These are phyloP conservation scores for Heliconius eleuchia DNA, from an alignment of 1,140 invertebrate genomes.

Conservation along the genomic window DNA sequence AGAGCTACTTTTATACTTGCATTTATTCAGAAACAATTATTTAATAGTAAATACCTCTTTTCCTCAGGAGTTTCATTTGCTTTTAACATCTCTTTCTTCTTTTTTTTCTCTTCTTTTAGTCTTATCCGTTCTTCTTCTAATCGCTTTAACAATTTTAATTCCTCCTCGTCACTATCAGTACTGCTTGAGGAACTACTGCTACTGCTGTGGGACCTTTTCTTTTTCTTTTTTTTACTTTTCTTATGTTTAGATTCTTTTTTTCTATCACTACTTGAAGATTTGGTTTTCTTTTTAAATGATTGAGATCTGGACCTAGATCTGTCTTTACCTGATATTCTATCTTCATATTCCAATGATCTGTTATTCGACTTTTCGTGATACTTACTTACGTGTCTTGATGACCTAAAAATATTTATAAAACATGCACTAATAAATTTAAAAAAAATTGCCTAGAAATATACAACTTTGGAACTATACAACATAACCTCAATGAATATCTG, in stretches of 20 bases:
- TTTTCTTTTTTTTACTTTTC: conserved; percentile 69
- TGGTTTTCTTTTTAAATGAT: conserved; percentile 39
- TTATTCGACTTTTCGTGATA: conserved; percentile 37
- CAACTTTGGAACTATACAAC: not conserved
- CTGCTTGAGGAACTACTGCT: conserved; percentile 45
- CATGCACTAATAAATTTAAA: not conserved
- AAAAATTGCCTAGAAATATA: not conserved
- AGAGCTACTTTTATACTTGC: not conserved
- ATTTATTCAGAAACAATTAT: not conserved
- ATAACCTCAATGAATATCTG: conserved; percentile 3
- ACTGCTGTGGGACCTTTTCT: conserved; percentile 45
- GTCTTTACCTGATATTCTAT: conserved; percentile 33
- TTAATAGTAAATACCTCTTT: conserved; percentile 82
- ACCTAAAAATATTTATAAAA: conserved; percentile 36
- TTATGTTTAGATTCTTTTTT: conserved; percentile 55
- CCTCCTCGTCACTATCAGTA: conserved; percentile 81
- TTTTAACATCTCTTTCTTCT: conserved; percentile 92
- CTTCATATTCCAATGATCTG: conserved; percentile 45
- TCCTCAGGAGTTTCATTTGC: conserved; percentile 97
- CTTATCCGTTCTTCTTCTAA: conserved; percentile 87
- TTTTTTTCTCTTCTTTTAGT: conserved; percentile 85
- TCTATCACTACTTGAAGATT: conserved; percentile 55
- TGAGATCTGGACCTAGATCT: conserved; percentile 37
- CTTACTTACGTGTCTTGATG: conserved; percentile 40
- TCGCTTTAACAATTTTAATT: conserved; percentile 86